Evolutionary conservation across 1,140 invertebrate species (phyloP).

Genomic region (Cotesia vestalis): DNA sequence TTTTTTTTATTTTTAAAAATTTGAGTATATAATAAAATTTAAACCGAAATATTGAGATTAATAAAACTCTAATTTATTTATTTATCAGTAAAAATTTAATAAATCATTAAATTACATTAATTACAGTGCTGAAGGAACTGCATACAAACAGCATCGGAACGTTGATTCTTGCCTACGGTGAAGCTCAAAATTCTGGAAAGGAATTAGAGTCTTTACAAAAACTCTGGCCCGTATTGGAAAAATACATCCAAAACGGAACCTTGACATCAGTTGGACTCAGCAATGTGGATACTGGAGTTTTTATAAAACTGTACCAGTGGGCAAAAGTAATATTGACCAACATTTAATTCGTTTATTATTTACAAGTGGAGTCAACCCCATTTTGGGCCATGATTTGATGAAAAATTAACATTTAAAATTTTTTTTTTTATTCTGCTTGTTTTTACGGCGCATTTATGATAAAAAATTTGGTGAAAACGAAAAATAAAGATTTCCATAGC

Average conservation of each 20-base stretch:
- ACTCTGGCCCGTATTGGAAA: constrained; percentile 79
- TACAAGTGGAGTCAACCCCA: too few relatives aligned
- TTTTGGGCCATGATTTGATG: too few relatives aligned
- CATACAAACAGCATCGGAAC: constrained; percentile 76
- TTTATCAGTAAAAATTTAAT: constrained; percentile 19
- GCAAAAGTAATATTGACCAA: constrained; percentile 68
- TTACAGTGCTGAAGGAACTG: constrained; percentile 70
- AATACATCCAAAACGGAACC: constrained; percentile 72
- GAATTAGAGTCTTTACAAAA: constrained; percentile 73
- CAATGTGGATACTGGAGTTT: constrained; percentile 84
- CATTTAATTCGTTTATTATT: too few relatives aligned
- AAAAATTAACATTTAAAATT: too few relatives aligned
- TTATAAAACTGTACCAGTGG: constrained; percentile 80
- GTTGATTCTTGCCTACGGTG: constrained; percentile 77
- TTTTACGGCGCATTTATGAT: too few relatives aligned
- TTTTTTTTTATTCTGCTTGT: too few relatives aligned
- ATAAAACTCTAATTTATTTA: constrained; percentile 27
- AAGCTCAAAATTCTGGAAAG: constrained; percentile 58
- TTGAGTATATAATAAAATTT: neutral
- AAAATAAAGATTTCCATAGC: too few relatives aligned
- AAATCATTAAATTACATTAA: neutral
- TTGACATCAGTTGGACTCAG: constrained; percentile 84
- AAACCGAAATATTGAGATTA: constrained; percentile 28
- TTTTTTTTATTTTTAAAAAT: neutral
- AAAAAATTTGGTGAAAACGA: too few relatives aligned